phyloP scores from a whole-genome alignment of 2,113 vertebrate species.

The Archilochus colubris region DNA sequence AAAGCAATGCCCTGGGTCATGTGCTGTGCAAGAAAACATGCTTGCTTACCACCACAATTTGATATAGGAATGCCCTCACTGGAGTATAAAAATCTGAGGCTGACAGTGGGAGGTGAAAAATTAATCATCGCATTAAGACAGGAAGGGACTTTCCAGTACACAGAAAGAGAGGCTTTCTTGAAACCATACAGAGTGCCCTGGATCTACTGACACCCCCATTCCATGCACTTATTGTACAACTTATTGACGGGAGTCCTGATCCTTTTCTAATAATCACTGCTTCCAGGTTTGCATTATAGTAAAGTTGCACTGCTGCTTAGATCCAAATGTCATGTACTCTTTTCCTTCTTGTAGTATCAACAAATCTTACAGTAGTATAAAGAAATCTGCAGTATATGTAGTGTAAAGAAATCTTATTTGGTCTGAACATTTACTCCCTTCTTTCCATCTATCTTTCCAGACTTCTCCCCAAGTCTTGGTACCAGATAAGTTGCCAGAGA shows the following conservation, averaged over 20 bases:
- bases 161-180: neutral
- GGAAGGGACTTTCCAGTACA: neutral
- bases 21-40: neutral
- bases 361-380: neutral
- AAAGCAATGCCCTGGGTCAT: neutral
- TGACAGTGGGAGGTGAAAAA: neutral
- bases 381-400: too few species aligned
- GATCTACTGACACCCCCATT: neutral
- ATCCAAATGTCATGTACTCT: neutral
- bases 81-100: neutral
- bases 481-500: constrained; percentile 90
- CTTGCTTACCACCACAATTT: neutral
- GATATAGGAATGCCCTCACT: neutral
- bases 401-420: neutral
- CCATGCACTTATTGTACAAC: neutral
- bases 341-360: neutral
- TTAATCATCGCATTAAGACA: neutral
- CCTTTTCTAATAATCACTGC: neutral
- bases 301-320: neutral
- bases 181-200: neutral
- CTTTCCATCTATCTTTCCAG: neutral
- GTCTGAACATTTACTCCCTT: neutral
- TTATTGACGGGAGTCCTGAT: neutral
- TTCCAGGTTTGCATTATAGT: neutral
- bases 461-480: neutral